Base-by-base conservation (phyloP, 92 coral and sea anemone species). In the Phenganax marumi region DNA sequence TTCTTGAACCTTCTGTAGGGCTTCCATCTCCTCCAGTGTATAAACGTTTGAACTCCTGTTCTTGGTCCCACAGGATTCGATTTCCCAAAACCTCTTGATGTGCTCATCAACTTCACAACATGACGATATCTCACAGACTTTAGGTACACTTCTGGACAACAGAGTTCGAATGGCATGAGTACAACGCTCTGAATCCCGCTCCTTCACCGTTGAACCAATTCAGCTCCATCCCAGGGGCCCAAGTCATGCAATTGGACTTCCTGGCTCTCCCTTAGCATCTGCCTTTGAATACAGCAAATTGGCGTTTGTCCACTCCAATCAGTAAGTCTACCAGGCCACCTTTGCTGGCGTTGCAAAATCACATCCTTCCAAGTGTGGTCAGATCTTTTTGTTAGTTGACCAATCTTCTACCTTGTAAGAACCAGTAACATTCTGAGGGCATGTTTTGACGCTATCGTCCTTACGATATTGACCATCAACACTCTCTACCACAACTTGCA, bases 1-100 rank as follows among this genome's bases (percentile, higher is more conserved):
- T 71, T 79, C 83, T 16, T 62, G n/a, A 26, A 62, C 43, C 68
- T 19, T 62, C 10, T 19, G 22, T 39, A 62, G 68, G 26, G 43
- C 26, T 19, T 8, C 46, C 33, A 10, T 62, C 10, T 62, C 68
- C 26, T 62, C 68, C 18, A 3, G 9, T 19, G 68, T 18, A 62
- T 6, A 18, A 23, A 62, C 68, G 12, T 2, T 62, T 11, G 68
- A 62, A 62, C 0, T 62, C 33, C n/a, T 23, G 68, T 23, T 19
- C 33, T n/a, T 26, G 8, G 68, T 62, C 26, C 68, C 68, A 19
- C 26, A 62, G 33, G 12, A 1, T 62, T 62, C 68, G 25, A 62
- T 18, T 18, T 62, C 68, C 68, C 43, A 62, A 18, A 62, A 62
- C 25, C 68, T 23, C 43, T 62, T 62, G 12, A 62, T n/a, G 8